Conservation (phyloP, 2,888 invertebrate genomes). For the Heterodera filipjevi region DNA sequence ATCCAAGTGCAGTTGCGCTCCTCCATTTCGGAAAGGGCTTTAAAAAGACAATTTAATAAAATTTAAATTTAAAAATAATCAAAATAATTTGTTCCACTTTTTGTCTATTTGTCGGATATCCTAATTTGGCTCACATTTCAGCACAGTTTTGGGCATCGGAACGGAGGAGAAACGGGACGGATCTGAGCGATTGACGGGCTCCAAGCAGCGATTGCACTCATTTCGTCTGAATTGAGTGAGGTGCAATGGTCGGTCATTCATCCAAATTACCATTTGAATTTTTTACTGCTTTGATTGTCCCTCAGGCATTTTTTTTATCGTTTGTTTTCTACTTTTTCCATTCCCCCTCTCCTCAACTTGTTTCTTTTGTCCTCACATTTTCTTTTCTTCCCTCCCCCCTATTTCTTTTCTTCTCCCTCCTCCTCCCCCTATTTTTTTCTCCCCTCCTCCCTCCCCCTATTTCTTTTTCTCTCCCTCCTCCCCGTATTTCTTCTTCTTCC, state of each 20-base stretch:
- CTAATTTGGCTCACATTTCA: slow-evolving; percentile 9
- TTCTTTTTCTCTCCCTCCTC: too few species aligned
- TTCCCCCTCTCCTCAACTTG: too few species aligned
- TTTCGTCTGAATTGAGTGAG: neutral
- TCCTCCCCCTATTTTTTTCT: too few species aligned
- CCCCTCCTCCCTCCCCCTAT: too few species aligned
- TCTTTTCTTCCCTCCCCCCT: too few species aligned
- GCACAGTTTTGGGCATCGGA: slow-evolving; percentile 10
- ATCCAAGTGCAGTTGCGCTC: slow-evolving; percentile 45
- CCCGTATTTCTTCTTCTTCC: too few species aligned
- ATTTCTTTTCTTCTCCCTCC: too few species aligned
- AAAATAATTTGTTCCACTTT: neutral
- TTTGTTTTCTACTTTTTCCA: too few species aligned
- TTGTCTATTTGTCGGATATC: too few species aligned
- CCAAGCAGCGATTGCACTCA: slow-evolving; percentile 17
- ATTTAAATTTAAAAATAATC: neutral
- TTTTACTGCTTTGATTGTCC: neutral
- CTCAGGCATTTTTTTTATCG: too few species aligned
- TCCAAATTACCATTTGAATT: neutral
- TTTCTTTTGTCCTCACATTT: too few species aligned
- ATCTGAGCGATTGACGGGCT: neutral
- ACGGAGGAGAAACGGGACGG: slow-evolving; percentile 19
- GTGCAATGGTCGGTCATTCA: neutral
- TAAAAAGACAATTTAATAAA: slow-evolving; percentile 21
- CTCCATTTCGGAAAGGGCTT: slow-evolving; percentile 56